Conservation (phyloP, 2,113 vertebrate species). For the Brienomyrus longianalis region DNA sequence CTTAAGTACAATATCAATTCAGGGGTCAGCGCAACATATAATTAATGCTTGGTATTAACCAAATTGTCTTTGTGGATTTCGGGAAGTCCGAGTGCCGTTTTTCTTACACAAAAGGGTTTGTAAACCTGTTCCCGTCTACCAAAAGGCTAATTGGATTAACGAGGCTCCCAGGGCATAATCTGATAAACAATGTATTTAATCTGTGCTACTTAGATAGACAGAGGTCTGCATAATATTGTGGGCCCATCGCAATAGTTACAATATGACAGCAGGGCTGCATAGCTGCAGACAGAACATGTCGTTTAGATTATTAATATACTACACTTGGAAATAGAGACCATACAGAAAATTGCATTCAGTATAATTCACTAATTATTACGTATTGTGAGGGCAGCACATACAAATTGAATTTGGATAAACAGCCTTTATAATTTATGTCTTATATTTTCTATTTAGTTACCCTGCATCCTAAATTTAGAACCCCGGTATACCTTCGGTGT, state of each 20-base stretch:
- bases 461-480: neutral
- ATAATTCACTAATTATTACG: neutral
- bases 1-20: neutral
- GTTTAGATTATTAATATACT: neutral
- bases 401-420: neutral
- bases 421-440: neutral
- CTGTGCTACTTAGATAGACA: slow-evolving; percentile 56
- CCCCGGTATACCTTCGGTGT: neutral
- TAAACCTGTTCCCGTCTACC: slow-evolving; percentile 55
- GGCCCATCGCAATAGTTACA: slow-evolving; percentile 13
- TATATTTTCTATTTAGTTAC: neutral
- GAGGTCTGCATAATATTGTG: slow-evolving; percentile 37
- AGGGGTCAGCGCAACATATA: neutral
- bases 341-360: neutral
- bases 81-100: neutral
- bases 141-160: slow-evolving; percentile 61
- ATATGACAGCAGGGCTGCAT: neutral
- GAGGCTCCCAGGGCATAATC: slow-evolving; percentile 68
- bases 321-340: neutral
- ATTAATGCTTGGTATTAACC: neutral
- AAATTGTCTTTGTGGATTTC: neutral
- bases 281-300: neutral
- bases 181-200: slow-evolving; percentile 71
- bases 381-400: neutral
- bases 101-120: neutral